Conservation (phyloP, 2,113 vertebrate genomes). For the Lepidothrix coronata region DNA sequence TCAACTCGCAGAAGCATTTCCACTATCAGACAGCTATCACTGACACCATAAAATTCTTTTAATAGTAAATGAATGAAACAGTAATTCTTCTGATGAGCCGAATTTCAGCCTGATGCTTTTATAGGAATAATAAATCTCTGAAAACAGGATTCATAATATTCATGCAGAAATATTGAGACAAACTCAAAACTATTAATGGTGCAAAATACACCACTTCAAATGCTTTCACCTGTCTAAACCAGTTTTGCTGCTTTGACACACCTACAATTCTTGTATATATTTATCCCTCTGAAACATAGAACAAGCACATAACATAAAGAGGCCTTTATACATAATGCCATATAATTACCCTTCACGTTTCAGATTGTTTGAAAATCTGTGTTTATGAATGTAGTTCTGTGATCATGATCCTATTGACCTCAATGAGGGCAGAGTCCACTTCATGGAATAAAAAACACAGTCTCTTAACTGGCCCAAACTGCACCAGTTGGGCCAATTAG, state of each 20-base stretch:
- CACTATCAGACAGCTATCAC: neutral
- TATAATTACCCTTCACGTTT: slow-evolving; percentile 74
- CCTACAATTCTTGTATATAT: slow-evolving; percentile 68
- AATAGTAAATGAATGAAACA: neutral
- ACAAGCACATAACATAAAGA: slow-evolving; percentile 72
- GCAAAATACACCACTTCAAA: slow-evolving; percentile 53
- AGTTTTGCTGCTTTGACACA: slow-evolving; percentile 69
- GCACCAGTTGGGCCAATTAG: slow-evolving; percentile 13
- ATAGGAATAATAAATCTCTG: slow-evolving; percentile 1
- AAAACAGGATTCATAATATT: slow-evolving; percentile 32
- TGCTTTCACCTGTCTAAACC: slow-evolving; percentile 60
- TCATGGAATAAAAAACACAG: neutral
- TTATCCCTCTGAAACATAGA: slow-evolving; percentile 65
- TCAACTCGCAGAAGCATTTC: neutral
- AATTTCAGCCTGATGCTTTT: neutral
- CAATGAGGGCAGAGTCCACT: neutral
- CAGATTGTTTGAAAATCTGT: slow-evolving; percentile 73
- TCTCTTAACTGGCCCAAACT: slow-evolving; percentile 16
- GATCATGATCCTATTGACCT: slow-evolving; percentile 52
- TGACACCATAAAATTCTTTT: neutral
- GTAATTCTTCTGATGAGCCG: neutral
- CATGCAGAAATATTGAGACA: slow-evolving; percentile 31
- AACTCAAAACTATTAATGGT: slow-evolving; percentile 20
- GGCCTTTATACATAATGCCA: slow-evolving; percentile 72
- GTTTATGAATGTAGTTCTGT: slow-evolving; percentile 71